Conservation (phyloP, 2,888 invertebrate species). For the Parelbella ahira region DNA sequence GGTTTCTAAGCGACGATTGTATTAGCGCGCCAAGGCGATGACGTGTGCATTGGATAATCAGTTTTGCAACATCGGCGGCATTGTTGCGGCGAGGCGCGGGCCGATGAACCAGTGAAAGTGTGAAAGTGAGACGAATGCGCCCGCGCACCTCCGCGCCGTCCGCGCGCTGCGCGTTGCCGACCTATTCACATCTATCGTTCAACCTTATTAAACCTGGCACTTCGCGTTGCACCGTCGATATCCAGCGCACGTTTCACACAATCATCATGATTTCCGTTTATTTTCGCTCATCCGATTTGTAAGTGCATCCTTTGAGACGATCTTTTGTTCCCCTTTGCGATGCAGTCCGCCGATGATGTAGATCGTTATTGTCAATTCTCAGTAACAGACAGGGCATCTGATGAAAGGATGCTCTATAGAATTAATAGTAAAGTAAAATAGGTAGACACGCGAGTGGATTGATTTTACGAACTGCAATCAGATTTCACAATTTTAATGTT, state of each 20-base stretch:
- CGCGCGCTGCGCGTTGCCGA: conserved; percentile 17
- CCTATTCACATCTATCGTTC: conserved; percentile 12
- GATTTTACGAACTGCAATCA: conserved; percentile 11
- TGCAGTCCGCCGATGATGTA: conserved; percentile 7
- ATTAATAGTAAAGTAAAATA: too few species aligned
- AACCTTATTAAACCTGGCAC: conserved; percentile 10
- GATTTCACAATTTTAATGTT: conserved; percentile 20
- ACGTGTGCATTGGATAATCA: conserved; percentile 62
- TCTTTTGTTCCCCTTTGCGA: conserved; percentile 15
- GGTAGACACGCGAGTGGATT: conserved; percentile 15
- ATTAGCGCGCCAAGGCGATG: conserved; percentile 18
- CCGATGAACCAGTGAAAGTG: conserved; percentile 78
- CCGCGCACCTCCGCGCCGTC: conserved; percentile 37
- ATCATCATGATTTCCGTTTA: conserved; percentile 8
- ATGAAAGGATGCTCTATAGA: conserved; percentile 12
- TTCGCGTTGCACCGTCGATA: too few species aligned
- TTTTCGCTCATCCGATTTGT: conserved; percentile 4
- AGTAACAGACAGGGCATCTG: conserved; percentile 4
- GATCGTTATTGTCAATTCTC: conserved; percentile 10
- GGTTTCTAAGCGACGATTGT: conserved; percentile 20
- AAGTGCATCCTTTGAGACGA: conserved; percentile 6
- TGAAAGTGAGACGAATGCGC: conserved; percentile 78
- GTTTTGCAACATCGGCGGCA: conserved; percentile 59
- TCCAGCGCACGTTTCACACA: too few species aligned
- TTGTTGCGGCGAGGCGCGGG: conserved; percentile 44